A percentile compares a stretch with the other conserved stretches of the same genome.
These are phyloP conservation scores for Hippopotamus amphibius DNA, from an alignment of 2,113 vertebrate genomes.

Conservation along the genomic window DNA sequence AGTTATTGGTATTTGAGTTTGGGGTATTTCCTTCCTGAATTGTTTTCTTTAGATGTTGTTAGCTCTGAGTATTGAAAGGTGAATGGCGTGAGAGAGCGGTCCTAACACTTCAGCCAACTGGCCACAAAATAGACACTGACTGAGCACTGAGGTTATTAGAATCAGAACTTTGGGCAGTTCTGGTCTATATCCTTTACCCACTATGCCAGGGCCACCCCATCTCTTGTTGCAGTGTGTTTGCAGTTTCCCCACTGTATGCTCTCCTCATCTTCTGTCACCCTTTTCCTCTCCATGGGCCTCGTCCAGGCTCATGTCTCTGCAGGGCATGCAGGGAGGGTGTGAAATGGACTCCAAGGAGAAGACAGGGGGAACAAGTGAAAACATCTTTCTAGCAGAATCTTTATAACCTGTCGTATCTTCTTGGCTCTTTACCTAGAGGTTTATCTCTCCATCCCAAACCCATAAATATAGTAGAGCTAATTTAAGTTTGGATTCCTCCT, in stretches of 20 bases:
- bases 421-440: neutral
- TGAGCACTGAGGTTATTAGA: neutral
- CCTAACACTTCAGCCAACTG: neutral
- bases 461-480: neutral
- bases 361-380: neutral
- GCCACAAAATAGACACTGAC: neutral
- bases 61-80: neutral
- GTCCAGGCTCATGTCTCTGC: neutral
- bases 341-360: neutral
- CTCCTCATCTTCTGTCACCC: neutral
- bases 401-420: neutral
- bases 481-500: neutral
- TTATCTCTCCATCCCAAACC: neutral
- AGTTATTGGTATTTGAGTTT: neutral
- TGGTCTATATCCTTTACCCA: neutral
- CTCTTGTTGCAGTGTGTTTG: neutral
- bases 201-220: neutral
- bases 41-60: constrained; percentile 23
- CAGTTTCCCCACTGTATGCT: accelerated
- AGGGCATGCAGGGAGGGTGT: neutral
- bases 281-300: neutral
- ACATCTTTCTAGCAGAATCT: neutral
- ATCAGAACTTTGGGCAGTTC: neutral
- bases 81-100: neutral
- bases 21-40: constrained; percentile 8